These are phyloP conservation scores for Pan paniscus DNA, from an alignment of 2,113 vertebrate species.

Conservation along the genomic window DNA sequence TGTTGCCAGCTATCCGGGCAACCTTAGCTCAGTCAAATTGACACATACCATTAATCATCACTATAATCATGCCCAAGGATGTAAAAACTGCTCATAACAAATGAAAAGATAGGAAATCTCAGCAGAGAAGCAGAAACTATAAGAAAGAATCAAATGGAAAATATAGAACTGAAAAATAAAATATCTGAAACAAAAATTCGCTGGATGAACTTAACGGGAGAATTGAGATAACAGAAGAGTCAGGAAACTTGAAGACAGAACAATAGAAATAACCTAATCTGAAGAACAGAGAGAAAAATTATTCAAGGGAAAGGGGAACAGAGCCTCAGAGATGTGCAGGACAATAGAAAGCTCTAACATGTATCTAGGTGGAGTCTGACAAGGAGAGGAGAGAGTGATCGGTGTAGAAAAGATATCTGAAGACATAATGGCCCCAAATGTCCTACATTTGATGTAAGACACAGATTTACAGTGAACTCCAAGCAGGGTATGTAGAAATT, in stretches of 20 bases:
- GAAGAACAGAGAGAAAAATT: background rate
- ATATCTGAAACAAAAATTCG: slow-evolving; percentile 12
- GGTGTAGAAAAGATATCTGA: background rate
- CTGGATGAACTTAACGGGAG: background rate
- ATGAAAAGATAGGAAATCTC: background rate
- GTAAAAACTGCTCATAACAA: slow-evolving; percentile 13
- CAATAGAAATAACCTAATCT: background rate
- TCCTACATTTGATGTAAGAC: background rate
- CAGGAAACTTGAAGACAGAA: background rate
- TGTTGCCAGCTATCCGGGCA: background rate
- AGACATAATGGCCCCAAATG: background rate
- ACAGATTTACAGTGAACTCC: background rate
- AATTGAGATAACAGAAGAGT: background rate
- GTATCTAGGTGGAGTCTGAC: background rate
- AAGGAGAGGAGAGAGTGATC: background rate
- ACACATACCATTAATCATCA: background rate
- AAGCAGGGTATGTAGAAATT: background rate
- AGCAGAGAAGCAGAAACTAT: slow-evolving; percentile 9
- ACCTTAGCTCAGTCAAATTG: background rate
- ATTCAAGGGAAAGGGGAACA: background rate
- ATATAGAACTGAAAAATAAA: background rate
- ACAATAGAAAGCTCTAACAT: background rate
- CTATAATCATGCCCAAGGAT: background rate
- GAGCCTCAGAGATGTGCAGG: background rate
- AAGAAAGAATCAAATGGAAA: slow-evolving; percentile 7